Base-by-base conservation (phyloP, 2,113 vertebrate genomes). In the Cranoglanis bouderius region DNA sequence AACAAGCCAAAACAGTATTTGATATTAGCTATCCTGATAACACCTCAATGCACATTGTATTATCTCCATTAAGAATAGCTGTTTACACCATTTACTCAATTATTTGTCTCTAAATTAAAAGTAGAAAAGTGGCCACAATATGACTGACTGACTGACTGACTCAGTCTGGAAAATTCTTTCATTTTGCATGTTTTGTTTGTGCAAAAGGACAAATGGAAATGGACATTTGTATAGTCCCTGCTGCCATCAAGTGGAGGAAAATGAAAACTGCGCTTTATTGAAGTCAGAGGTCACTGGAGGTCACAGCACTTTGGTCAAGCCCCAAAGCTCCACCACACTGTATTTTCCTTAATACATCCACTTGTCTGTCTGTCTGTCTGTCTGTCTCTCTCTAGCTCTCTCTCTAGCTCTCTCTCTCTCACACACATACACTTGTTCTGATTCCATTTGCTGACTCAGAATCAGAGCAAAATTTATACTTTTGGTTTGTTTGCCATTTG, bases 221-320 rank as follows among this genome's bases (percentile, higher is more conserved):
- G 10, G 13, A 5, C 38, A 26, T 80, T 91, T 46, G 63, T n/a
- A 4, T 75, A 88, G 88, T 84, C 35, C 83, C 74, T 91, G 85
- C 88, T 92, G 88, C 91, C 91, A 87, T 90, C 91, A 85, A 89
- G 91, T 70, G 90, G 82, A 40, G 35, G 32, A 32, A 14, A 29
- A 55, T 21, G 26, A 29, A 46, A 88, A 82, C 46, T 85, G 85
- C 89, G 85, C 26, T 46, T 59, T 35, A 61, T 46, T 74, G 9
- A 49, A 72, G 4, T n/a, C 35, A 85, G 18, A 55, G 57, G 87
- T 85, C 82, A 78, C 67, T 88, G 40, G 12, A 84, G 81, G 82
- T 88, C 81, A 84, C 26, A 46, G 24, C 18, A n/a, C 3, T 13
- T 53, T 14, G 35, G 78, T 61, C 21, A 57, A 83, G 13, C 57